Evolutionary conservation across 2,888 invertebrate species (phyloP).

Genomic region (Resseliella maxima): DNA sequence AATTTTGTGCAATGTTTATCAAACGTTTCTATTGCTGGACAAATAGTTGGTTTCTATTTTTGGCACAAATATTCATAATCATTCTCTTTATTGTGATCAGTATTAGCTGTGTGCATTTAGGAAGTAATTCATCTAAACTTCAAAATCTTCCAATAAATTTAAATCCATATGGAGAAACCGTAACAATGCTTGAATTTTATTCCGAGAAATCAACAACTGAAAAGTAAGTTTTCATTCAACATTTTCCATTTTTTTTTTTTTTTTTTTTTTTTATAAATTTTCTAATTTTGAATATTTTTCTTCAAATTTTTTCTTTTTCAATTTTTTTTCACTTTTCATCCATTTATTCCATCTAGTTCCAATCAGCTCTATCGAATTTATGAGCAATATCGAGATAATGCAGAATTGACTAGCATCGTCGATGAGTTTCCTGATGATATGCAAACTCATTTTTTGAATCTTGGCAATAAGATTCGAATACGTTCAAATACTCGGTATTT

Average conservation of each 20-base stretch:
- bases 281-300: too few species aligned
- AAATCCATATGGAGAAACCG: conserved; percentile 66
- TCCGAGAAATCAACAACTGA: too few species aligned
- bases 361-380: too few species aligned
- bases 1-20: conserved; percentile 75
- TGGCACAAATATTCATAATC: conserved; percentile 77
- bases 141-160: conserved; percentile 71
- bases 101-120: conserved; percentile 71
- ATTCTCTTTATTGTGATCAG: conserved; percentile 74
- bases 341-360: too few species aligned
- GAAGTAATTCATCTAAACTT: conserved; percentile 67
- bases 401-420: background rate
- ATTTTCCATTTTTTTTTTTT: too few species aligned
- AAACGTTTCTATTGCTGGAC: conserved; percentile 74
- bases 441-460: background rate
- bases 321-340: too few species aligned
- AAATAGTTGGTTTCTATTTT: conserved; percentile 75
- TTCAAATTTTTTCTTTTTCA: too few species aligned
- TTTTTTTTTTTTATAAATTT: too few species aligned
- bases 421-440: conserved; percentile 58
- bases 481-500: conserved; percentile 70
- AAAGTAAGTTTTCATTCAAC: too few species aligned
- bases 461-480: conserved; percentile 65
- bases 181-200: too few species aligned
- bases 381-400: background rate